Evolutionary conservation across 1,140 invertebrate species (phyloP).

Genomic region (Drosophila murphyi): DNA sequence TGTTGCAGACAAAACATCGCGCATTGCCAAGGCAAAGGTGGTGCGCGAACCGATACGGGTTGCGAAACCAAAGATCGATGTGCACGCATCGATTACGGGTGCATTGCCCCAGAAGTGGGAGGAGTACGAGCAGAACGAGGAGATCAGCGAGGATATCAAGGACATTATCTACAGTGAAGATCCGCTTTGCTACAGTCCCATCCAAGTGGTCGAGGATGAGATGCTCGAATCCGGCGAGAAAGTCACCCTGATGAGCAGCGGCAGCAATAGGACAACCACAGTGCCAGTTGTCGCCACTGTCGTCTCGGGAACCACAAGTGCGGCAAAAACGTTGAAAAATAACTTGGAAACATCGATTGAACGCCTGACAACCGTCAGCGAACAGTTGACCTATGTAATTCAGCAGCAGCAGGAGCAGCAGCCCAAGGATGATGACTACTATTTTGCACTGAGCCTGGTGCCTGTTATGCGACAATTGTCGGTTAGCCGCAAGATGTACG

Average conservation of each 20-base stretch:
- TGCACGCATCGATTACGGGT: conserved; percentile 41
- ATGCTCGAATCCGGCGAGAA: conserved; percentile 52
- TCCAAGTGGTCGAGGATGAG: conserved; percentile 72
- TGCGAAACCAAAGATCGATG: conserved; percentile 62
- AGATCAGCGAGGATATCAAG: conserved; percentile 70
- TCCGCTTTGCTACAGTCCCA: conserved; percentile 72
- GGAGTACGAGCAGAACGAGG: conserved; percentile 71
- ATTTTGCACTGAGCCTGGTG: conserved; percentile 68
- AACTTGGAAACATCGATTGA: conserved; percentile 72
- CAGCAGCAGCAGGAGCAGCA: conserved; percentile 68
- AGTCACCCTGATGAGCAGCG: conserved; percentile 46
- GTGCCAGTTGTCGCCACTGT: conserved; percentile 54
- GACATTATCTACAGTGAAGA: conserved; percentile 75
- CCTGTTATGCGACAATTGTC: conserved; percentile 68
- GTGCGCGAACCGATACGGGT: conserved; percentile 55
- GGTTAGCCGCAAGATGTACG: conserved; percentile 65
- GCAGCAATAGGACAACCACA: background rate
- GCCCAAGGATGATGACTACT: conserved; percentile 68
- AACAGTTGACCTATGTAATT: conserved; percentile 65
- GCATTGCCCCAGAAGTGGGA: conserved; percentile 74
- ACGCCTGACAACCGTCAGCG: conserved; percentile 63
- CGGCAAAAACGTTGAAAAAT: conserved; percentile 70
- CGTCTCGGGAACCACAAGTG: conserved; percentile 41
- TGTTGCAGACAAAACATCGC: conserved; percentile 66
- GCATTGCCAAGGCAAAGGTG: conserved; percentile 62